Conservation (phyloP, 2,797 vertebrate genomes). For the Geotrypetes seraphini region DNA sequence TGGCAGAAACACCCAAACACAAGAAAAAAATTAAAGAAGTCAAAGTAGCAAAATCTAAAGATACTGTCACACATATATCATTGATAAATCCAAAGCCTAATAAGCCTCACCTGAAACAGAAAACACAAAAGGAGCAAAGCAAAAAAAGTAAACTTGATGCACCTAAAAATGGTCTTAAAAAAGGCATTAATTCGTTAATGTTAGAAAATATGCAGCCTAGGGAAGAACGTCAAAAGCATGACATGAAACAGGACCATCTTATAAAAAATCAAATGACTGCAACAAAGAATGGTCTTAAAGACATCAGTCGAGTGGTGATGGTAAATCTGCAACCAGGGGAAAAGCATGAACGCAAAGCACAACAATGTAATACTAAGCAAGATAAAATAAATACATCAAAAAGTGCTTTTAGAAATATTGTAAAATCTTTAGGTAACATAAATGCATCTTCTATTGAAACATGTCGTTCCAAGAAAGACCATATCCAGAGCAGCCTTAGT, state of each 20-base stretch:
- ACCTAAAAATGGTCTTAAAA: too few species aligned
- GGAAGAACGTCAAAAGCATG: too few species aligned
- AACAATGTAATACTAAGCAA: too few species aligned
- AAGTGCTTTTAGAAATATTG: constrained; percentile 21
- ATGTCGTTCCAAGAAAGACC: constrained; percentile 22
- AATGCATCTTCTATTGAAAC: constrained; percentile 29
- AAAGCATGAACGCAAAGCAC: constrained; percentile 17
- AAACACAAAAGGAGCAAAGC: too few species aligned
- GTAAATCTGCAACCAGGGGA: constrained; percentile 23
- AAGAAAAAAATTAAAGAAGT: constrained; percentile 26
- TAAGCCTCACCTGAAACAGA: too few species aligned
- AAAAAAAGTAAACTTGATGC: too few species aligned
- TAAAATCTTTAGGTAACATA: constrained; percentile 31
- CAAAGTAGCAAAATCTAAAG: constrained; percentile 27
- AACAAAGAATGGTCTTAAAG: too few species aligned
- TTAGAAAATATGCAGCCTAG: too few species aligned
- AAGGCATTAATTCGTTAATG: too few species aligned
- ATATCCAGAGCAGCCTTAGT: constrained; percentile 3
- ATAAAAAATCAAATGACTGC: too few species aligned
- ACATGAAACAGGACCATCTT: too few species aligned
- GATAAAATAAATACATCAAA: constrained; percentile 21
- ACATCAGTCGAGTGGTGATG: too few species aligned
- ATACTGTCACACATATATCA: constrained; percentile 16
- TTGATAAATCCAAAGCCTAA: constrained; percentile 5
- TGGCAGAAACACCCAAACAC: constrained; percentile 24